A percentile compares a stretch with the other conserved stretches of the same genome.
Evolutionary conservation across 2,888 invertebrate species (phyloP).

Genomic region (Perizoma flavofasciatum): DNA sequence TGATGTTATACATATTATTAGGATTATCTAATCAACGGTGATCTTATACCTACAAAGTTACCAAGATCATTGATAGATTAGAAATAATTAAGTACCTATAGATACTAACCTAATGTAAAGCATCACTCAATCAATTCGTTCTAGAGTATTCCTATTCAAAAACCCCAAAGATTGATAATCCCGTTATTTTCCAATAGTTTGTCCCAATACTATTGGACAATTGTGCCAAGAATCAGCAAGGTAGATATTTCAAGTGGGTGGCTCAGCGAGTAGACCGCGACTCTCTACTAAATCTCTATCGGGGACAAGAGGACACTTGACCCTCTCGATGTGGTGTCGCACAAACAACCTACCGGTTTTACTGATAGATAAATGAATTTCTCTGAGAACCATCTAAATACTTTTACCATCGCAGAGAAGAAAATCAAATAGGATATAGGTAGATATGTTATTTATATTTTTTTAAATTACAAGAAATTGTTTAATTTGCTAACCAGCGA

Average conservation of each 20-base stretch:
- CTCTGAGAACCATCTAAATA: background rate
- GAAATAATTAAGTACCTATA: no score
- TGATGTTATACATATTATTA: no score
- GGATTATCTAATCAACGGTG: no score
- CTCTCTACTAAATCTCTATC: constrained; percentile 65
- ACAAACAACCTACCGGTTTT: constrained; percentile 27
- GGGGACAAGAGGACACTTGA: constrained; percentile 68
- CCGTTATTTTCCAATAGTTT: constrained; percentile 35
- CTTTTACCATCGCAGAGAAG: no score
- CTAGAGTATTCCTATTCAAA: constrained; percentile 19
- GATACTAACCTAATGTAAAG: no score
- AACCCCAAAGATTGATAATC: constrained; percentile 27
- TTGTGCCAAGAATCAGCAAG: constrained; percentile 50
- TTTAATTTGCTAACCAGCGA: no score
- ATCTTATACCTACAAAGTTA: no score
- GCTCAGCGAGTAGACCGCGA: constrained; percentile 60
- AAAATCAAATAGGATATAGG: no score
- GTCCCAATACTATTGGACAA: constrained; percentile 51
- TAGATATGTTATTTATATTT: no score
- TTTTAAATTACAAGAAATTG: no score
- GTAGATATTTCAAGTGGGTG: constrained; percentile 57
- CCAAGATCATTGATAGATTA: no score
- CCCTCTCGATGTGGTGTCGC: constrained; percentile 50
- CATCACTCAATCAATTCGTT: background rate
- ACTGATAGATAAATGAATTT: constrained; percentile 11